Conservation (phyloP, 2,888 invertebrate species). For the Drosophila paramelanica region DNA sequence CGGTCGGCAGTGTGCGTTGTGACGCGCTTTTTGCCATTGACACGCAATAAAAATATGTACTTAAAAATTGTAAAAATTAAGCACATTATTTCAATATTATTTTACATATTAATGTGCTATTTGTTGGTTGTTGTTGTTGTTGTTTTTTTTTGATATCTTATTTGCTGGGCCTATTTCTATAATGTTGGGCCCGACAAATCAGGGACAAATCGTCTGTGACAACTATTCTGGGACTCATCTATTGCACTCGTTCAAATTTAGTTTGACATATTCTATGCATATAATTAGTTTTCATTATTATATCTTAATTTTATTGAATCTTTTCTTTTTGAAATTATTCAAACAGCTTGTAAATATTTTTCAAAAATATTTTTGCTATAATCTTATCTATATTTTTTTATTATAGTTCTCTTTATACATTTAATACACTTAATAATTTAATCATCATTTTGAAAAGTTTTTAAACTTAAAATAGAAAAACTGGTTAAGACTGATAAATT, state of each 20-base stretch:
- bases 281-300: neutral
- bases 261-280: neutral
- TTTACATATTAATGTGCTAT: constrained; percentile 10
- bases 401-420: neutral
- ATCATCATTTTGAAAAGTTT: neutral
- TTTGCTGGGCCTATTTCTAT: constrained; percentile 13
- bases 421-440: neutral
- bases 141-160: constrained; percentile 7
- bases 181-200: constrained; percentile 17
- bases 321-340: too few relatives aligned
- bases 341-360: too few relatives aligned
- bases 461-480: neutral
- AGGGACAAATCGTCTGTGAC: constrained; percentile 22
- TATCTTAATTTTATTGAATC: neutral
- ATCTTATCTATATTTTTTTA: neutral
- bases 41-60: constrained; percentile 80
- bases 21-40: constrained; percentile 83
- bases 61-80: constrained; percentile 54
- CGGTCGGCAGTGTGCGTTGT: constrained; percentile 49
- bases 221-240: constrained; percentile 6
- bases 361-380: too few relatives aligned
- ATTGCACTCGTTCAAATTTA: constrained; percentile 1
- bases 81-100: constrained; percentile 36
- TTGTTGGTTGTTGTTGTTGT: neutral
- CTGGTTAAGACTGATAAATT: neutral